phyloP scores from a whole-genome alignment of 2,797 vertebrate species.

The Galaxias olidus region DNA sequence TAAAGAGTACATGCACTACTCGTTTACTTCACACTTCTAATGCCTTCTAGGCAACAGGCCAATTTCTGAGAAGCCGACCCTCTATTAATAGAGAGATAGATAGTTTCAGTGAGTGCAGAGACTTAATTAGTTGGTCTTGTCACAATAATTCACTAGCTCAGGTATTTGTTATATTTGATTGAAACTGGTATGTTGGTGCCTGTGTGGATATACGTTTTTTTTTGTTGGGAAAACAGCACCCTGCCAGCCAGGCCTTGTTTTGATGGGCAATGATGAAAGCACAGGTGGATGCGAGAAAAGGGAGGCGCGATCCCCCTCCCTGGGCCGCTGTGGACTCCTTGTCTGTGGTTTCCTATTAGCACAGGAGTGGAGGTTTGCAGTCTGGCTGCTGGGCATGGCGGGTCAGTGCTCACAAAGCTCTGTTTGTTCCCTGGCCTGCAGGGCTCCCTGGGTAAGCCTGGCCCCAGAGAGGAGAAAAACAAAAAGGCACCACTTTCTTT shows the following conservation, averaged over 20 bases:
- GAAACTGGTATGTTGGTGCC: slow-evolving; percentile 30
- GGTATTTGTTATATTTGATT: slow-evolving; percentile 31
- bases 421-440: slow-evolving; percentile 83
- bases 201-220: slow-evolving; percentile 28
- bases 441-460: slow-evolving; percentile 81
- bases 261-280: slow-evolving; percentile 73
- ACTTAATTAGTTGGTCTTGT: slow-evolving; percentile 59
- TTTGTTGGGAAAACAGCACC: slow-evolving; percentile 32
- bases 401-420: slow-evolving; percentile 78
- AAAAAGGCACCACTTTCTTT: slow-evolving; percentile 72
- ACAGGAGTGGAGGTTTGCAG: slow-evolving; percentile 66
- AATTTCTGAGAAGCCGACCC: slow-evolving; percentile 63
- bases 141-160: slow-evolving; percentile 50
- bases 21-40: slow-evolving; percentile 69
- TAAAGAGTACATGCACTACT: slow-evolving; percentile 64
- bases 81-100: slow-evolving; percentile 59
- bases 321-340: slow-evolving; percentile 46
- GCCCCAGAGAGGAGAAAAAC: slow-evolving; percentile 73
- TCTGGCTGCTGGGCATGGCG: slow-evolving; percentile 70
- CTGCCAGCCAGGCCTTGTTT: slow-evolving; percentile 53
- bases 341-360: slow-evolving; percentile 70
- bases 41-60: slow-evolving; percentile 59
- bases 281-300: slow-evolving; percentile 62
- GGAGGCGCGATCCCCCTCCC: slow-evolving; percentile 43
- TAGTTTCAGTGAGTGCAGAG: slow-evolving; percentile 38